A percentile compares a stretch with the other conserved stretches of the same genome.
Evolutionary conservation across 2,797 vertebrate species (phyloP).

Genomic region (Enteromius radiatus): DNA sequence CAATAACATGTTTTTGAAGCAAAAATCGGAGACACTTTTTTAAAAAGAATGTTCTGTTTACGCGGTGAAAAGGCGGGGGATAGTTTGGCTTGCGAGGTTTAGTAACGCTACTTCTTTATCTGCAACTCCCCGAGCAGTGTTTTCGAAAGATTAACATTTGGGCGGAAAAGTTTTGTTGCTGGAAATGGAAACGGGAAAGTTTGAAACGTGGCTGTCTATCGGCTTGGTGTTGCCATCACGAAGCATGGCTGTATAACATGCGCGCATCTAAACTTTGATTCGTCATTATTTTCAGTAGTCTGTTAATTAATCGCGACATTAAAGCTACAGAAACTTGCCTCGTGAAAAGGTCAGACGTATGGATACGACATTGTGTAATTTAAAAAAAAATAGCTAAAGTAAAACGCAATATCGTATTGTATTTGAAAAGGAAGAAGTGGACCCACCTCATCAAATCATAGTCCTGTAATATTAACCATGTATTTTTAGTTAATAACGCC

Average conservation of each 20-base stretch:
- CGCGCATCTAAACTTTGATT: conserved; percentile 1
- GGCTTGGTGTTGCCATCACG: not conserved
- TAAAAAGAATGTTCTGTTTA: too few species aligned
- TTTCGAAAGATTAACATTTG: conserved; percentile 25
- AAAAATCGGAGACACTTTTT: conserved; percentile 45
- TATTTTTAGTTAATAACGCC: not conserved
- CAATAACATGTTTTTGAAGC: conserved; percentile 51
- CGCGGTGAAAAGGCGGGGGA: conserved; percentile 71
- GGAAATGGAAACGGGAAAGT: conserved; percentile 74
- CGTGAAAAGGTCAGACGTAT: not conserved
- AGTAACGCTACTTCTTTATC: not conserved
- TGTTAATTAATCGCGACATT: not conserved
- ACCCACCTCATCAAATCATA: not conserved
- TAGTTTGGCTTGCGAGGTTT: not conserved
- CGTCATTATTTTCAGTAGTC: not conserved
- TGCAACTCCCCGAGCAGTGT: not conserved
- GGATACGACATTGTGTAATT: not conserved
- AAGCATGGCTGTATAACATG: conserved; percentile 26
- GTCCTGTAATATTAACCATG: not conserved
- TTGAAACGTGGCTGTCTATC: conserved; percentile 78
- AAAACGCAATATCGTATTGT: not conserved
- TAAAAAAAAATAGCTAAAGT: too few species aligned
- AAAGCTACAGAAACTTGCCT: not conserved
- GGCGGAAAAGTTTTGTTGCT: conserved; percentile 69
- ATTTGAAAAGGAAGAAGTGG: not conserved